A percentile compares a stretch with the other conserved stretches of the same genome.
phyloP scores from a whole-genome alignment of 2,888 invertebrate genomes.

The Ligdia adustata region DNA sequence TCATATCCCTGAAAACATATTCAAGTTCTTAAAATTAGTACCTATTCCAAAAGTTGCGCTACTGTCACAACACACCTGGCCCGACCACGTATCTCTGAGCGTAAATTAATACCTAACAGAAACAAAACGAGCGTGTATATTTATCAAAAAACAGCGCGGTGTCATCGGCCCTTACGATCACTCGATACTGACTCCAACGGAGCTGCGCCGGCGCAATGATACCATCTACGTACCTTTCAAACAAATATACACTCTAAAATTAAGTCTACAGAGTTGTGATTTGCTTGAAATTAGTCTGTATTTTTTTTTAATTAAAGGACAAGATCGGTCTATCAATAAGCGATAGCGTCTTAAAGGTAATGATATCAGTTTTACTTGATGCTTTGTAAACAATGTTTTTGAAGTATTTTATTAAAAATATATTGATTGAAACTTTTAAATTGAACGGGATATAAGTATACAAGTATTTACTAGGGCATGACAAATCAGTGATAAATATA shows the following conservation, averaged over 20 bases:
- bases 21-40: no score
- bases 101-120: conserved; percentile 73
- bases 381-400: no score
- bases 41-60: conserved; percentile 6
- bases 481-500: no score
- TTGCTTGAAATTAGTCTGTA: no score
- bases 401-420: no score
- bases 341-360: background rate
- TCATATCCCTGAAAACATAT: no score
- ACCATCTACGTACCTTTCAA: conserved; percentile 38
- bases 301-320: conserved; percentile 6
- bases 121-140: conserved; percentile 53
- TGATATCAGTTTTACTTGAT: background rate
- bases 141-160: conserved; percentile 72
- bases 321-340: conserved; percentile 5
- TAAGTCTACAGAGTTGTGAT: no score
- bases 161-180: conserved; percentile 75
- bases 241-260: background rate
- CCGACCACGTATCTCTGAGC: conserved; percentile 53
- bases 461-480: no score
- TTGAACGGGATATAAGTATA: no score
- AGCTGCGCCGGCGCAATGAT: conserved; percentile 38
- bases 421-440: no score
- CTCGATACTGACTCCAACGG: conserved; percentile 64
- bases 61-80: conserved; percentile 9